These are phyloP conservation scores for Clunio marinus DNA, from an alignment of 2,888 invertebrate species.

Conservation along the genomic window DNA sequence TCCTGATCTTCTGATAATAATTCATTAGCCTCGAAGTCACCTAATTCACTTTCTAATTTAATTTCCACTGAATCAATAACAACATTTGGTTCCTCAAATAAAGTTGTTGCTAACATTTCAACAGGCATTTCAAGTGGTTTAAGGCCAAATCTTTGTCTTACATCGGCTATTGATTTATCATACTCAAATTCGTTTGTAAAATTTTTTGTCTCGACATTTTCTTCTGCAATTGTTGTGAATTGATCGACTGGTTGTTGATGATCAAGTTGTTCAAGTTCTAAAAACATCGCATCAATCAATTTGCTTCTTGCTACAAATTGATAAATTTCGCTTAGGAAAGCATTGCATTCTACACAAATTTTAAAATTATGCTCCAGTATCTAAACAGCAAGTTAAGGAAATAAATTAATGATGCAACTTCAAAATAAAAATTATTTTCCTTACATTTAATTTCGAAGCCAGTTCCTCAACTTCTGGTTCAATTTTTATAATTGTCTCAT, in stretches of 20 bases:
- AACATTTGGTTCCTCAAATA: slow-evolving; percentile 26
- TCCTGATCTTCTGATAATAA: neutral
- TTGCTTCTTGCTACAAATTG: neutral
- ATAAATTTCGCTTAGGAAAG: neutral
- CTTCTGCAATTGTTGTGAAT: neutral
- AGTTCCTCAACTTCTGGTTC: slow-evolving; percentile 19
- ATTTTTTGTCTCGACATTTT: neutral
- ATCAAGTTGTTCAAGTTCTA: neutral
- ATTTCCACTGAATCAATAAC: slow-evolving; percentile 28
- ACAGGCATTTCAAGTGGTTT: slow-evolving; percentile 1
- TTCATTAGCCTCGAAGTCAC: neutral
- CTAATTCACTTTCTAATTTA: slow-evolving; percentile 21
- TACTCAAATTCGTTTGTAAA: neutral
- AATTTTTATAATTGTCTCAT: slow-evolving; percentile 2
- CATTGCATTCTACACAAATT: slow-evolving; percentile 2
- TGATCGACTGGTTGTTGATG: neutral
- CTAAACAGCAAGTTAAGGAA: neutral
- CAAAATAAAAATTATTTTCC: neutral
- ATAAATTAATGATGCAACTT: neutral
- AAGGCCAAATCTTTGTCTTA: slow-evolving; percentile 19
- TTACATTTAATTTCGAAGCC: neutral
- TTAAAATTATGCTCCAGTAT: neutral
- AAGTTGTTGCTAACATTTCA: neutral
- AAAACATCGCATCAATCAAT: neutral
- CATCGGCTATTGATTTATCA: neutral